Conservation (phyloP, 53 echinoderm and acorn worm species). For the Astropecten irregularis region DNA sequence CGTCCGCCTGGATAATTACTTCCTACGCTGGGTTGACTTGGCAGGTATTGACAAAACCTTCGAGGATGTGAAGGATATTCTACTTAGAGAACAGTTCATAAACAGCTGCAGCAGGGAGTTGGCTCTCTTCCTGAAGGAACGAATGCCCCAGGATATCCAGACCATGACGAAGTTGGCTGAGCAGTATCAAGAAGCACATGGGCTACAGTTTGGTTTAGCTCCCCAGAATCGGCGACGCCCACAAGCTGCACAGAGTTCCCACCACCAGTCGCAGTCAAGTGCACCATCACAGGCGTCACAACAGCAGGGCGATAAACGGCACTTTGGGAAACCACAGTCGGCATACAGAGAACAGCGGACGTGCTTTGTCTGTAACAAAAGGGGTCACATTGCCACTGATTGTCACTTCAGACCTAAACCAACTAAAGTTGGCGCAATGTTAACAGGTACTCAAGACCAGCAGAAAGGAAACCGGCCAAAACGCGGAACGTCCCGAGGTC, state of each 20-base stretch:
- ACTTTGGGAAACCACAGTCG: background rate
- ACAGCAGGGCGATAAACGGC: background rate
- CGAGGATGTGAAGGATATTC: slow-evolving; percentile 8
- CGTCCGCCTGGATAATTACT: slow-evolving; percentile 43
- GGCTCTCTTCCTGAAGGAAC: background rate
- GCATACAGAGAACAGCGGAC: background rate
- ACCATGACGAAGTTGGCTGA: background rate
- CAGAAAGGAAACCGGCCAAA: background rate
- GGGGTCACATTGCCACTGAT: background rate
- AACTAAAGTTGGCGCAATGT: background rate
- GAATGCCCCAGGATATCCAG: background rate
- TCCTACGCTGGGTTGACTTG: slow-evolving; percentile 27
- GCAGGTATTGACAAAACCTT: background rate
- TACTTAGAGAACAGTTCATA: slow-evolving; percentile 35
- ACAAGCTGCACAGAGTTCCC: background rate
- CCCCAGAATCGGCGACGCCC: background rate
- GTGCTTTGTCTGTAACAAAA: background rate
- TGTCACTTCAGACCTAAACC: background rate
- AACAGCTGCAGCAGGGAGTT: slow-evolving; percentile 13
- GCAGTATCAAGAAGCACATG: background rate
- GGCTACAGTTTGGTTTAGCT: background rate
- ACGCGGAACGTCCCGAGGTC: background rate
- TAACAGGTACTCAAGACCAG: background rate
- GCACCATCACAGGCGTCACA: background rate
- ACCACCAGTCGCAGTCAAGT: background rate